phyloP scores from a whole-genome alignment of 2,797 vertebrate genomes.

The Pseudomugil tenellus region DNA sequence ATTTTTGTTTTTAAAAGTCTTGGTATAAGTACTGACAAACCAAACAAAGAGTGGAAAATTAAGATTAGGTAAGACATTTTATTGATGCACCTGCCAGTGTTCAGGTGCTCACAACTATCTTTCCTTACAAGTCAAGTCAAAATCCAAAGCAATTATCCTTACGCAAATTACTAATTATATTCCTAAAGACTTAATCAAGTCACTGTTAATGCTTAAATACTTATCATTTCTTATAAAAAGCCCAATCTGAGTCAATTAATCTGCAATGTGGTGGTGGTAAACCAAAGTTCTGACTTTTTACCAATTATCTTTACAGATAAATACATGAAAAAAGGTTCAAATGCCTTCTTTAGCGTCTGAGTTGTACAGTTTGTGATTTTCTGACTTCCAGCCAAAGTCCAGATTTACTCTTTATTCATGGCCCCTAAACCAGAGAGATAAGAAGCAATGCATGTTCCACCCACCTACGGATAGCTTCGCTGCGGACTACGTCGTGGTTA shows the following conservation, averaged over 20 bases:
- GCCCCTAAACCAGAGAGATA: constrained; percentile 48
- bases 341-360: neutral
- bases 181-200: neutral
- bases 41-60: no score
- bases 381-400: no score
- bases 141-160: neutral
- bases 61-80: no score
- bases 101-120: neutral
- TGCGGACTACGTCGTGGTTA: constrained; percentile 32
- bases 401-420: constrained; percentile 32
- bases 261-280: neutral
- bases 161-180: neutral
- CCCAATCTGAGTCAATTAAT: neutral
- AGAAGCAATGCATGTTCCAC: constrained; percentile 57
- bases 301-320: neutral
- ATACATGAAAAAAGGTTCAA: neutral
- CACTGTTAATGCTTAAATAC: neutral
- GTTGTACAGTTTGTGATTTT: constrained; percentile 4
- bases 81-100: neutral
- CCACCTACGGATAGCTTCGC: constrained; percentile 20
- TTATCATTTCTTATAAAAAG: neutral
- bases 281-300: neutral
- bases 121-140: neutral
- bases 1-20: neutral
- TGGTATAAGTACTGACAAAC: no score